phyloP scores from a whole-genome alignment of 2,797 vertebrate species.

The Oreortyx pictus region DNA sequence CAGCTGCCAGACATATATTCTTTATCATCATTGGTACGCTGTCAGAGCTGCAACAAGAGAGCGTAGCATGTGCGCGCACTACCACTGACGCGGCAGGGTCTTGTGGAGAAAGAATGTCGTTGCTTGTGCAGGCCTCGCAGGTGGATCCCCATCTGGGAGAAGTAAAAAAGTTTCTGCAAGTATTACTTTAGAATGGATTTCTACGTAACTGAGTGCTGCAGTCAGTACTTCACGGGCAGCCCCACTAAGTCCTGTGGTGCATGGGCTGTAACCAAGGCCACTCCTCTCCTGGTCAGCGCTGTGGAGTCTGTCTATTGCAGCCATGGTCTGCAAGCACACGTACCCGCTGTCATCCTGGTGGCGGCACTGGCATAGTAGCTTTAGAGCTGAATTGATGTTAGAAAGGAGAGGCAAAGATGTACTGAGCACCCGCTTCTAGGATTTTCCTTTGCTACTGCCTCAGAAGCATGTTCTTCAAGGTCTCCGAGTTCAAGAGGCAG shows the following conservation, averaged over 20 bases:
- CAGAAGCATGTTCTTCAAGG: not conserved
- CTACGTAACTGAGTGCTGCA: not conserved
- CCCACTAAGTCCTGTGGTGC: not conserved
- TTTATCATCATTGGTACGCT: not conserved
- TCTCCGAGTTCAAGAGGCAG: not conserved
- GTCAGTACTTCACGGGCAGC: not conserved
- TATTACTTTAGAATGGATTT: not conserved
- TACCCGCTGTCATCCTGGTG: fast-evolving
- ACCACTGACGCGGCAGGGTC: not conserved
- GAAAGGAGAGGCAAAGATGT: not conserved
- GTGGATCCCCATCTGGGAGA: not conserved
- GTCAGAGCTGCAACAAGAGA: not conserved
- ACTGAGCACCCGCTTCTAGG: not conserved
- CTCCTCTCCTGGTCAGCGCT: not conserved
- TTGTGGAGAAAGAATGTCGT: not conserved
- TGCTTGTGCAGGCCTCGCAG: not conserved
- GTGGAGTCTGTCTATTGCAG: not conserved
- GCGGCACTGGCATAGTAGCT: not conserved
- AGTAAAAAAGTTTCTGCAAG: not conserved
- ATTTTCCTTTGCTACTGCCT: not conserved
- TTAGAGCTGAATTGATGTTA: not conserved
- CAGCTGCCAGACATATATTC: not conserved
- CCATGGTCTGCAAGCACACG: not conserved
- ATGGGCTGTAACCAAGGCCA: not conserved
- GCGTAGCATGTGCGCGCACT: not conserved